phyloP scores from a whole-genome alignment of 2,113 vertebrate genomes.

The Ceyx cyanopectus region DNA sequence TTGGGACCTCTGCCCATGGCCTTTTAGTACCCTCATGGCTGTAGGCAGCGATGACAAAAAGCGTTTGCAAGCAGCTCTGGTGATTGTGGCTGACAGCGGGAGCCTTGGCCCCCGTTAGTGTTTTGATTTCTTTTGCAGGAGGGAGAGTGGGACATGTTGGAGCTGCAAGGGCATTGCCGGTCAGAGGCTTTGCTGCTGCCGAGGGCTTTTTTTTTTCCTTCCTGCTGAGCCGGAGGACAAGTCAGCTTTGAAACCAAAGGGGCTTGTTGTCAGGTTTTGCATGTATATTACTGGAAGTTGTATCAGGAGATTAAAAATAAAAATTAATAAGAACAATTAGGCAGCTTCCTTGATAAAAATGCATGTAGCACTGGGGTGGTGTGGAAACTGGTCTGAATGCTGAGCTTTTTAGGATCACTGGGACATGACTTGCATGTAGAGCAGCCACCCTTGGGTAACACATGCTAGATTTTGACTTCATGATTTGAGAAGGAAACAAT shows the following conservation, averaged over 20 bases:
- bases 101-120: not conserved
- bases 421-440: constrained; percentile 3
- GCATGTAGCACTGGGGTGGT: not conserved
- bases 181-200: not conserved
- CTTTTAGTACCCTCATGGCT: not conserved
- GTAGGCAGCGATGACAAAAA: not conserved
- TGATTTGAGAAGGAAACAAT: not conserved
- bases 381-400: not conserved
- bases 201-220: not conserved
- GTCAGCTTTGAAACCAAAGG: not conserved
- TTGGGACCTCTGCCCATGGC: accelerated
- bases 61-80: not conserved
- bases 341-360: constrained; percentile 41
- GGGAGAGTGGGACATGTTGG: not conserved
- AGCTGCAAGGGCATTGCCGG: constrained; percentile 32
- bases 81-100: not conserved
- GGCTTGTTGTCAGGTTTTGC: not conserved
- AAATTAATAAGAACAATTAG: constrained; percentile 9
- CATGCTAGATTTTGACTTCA: not conserved
- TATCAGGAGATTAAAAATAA: constrained; percentile 19
- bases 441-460: constrained; percentile 28
- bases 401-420: not conserved
- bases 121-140: not conserved
- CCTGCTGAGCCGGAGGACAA: constrained; percentile 20
- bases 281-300: not conserved